Evolutionary conservation across 2,113 vertebrate genomes (phyloP).

Genomic region (Zosterops hypoxanthus): DNA sequence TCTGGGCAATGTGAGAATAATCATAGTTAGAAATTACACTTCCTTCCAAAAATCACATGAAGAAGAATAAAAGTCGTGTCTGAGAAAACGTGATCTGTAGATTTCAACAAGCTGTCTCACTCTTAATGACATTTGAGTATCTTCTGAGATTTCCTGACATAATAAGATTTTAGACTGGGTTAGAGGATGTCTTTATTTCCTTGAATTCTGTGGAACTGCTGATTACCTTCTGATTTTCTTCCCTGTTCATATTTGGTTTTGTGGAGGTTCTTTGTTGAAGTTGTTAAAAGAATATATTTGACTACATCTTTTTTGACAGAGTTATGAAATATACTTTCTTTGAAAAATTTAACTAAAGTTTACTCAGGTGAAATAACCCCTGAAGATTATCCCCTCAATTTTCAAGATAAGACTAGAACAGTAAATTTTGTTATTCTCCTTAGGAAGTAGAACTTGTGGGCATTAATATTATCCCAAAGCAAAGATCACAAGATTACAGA

Average conservation of each 20-base stretch:
- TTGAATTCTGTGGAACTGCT: neutral
- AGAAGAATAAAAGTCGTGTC: neutral
- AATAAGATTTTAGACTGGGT: neutral
- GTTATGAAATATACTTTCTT: neutral
- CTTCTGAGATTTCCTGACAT: neutral
- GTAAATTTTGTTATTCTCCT: neutral
- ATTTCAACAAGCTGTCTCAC: neutral
- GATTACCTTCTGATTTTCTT: neutral
- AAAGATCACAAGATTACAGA: neutral
- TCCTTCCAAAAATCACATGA: neutral
- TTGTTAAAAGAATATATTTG: neutral
- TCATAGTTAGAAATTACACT: conserved; percentile 17
- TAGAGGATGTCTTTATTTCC: conserved; percentile 8
- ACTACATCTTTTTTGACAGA: neutral
- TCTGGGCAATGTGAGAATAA: neutral
- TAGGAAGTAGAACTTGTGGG: neutral
- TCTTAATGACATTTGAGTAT: neutral
- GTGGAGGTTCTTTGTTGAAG: neutral
- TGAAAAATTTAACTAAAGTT: neutral
- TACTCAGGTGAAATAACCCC: neutral
- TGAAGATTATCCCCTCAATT: neutral
- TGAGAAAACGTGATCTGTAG: neutral
- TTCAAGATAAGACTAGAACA: neutral
- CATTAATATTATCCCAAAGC: neutral
- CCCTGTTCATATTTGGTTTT: neutral